Percentiles rank a stretch among this genome's conserved stretches.
These are phyloP conservation scores for Hirudinaria manillensis DNA, from an alignment of 2,888 invertebrate genomes.

Conservation along the genomic window DNA sequence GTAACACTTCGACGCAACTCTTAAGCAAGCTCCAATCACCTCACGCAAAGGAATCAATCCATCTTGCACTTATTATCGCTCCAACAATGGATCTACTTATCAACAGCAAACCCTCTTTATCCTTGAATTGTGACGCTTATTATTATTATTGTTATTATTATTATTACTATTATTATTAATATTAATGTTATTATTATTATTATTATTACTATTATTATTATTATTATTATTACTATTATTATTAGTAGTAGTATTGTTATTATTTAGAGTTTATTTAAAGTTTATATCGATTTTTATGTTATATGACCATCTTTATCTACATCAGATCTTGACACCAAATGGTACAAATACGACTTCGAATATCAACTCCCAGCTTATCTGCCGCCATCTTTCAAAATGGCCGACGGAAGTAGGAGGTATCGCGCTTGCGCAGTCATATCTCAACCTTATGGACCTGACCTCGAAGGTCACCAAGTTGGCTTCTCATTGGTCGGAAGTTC, in stretches of 20 bases:
- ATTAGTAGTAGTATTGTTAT: neutral
- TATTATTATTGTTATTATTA: neutral
- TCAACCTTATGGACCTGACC: slow-evolving; percentile 31
- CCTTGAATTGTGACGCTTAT: neutral
- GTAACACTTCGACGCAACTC: neutral
- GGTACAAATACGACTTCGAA: slow-evolving; percentile 32
- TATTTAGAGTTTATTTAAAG: neutral
- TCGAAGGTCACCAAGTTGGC: slow-evolving; percentile 27
- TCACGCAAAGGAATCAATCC: neutral
- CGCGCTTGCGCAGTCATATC: slow-evolving; percentile 24
- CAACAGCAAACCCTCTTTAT: neutral
- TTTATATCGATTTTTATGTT: slow-evolving; percentile 8
- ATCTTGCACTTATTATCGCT: neutral
- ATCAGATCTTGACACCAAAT: slow-evolving; percentile 29
- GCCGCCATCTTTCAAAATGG: slow-evolving; percentile 30
- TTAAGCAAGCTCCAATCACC: neutral
- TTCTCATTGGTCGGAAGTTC: slow-evolving; percentile 24
- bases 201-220: neutral
- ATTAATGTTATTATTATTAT: neutral
- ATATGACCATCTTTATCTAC: slow-evolving; percentile 10
- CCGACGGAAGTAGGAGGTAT: slow-evolving; percentile 28
- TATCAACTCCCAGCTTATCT: slow-evolving; percentile 22
- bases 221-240: neutral
- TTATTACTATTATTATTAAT: neutral
- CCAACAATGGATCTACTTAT: neutral